Conservation (phyloP, 2,113 vertebrate species). For the Brachionichthys hirsutus region DNA sequence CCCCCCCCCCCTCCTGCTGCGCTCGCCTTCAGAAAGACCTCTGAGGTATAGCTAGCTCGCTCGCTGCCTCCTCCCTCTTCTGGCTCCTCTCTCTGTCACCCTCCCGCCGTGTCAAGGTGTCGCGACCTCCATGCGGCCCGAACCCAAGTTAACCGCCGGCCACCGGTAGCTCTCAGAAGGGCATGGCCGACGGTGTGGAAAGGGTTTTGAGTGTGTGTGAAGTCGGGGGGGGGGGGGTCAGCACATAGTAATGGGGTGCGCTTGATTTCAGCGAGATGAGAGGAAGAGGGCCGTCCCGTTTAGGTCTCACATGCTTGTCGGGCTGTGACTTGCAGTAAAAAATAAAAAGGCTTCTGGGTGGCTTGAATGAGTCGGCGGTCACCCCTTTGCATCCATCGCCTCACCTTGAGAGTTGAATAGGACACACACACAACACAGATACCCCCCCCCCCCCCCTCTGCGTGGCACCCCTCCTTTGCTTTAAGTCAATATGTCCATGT, state of each 20-base stretch:
- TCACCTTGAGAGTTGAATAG: conserved; percentile 76
- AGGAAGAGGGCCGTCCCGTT: conserved; percentile 63
- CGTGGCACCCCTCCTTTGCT: conserved; percentile 59
- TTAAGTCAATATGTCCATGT: conserved; percentile 79
- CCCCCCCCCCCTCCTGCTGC: conserved; percentile 58
- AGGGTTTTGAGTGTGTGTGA: conserved; percentile 14
- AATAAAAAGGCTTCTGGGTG: conserved; percentile 60
- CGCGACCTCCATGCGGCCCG: conserved; percentile 71
- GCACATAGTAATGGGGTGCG: conserved; percentile 67
- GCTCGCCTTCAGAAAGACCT: conserved; percentile 66
- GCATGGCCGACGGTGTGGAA: conserved; percentile 47
- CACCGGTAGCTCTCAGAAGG: conserved; percentile 42
- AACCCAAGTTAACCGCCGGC: conserved; percentile 18
- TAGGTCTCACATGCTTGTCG: conserved; percentile 59
- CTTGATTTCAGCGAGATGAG: conserved; percentile 66
- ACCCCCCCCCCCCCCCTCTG: conserved; percentile 38
- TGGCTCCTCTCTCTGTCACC: conserved; percentile 78
- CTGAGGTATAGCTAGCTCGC: conserved; percentile 22
- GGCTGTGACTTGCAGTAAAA: conserved; percentile 58
- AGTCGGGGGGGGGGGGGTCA: conserved; percentile 31
- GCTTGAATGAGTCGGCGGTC: conserved; percentile 61
- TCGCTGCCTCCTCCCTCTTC: conserved; percentile 45
- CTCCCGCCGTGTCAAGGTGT: conserved; percentile 62
- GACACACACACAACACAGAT: conserved; percentile 51
- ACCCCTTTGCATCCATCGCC: conserved; percentile 61